Evolutionary conservation across 35 echinoderm and acorn worm species (phyloP).

Genomic region (Diadema setosum): DNA sequence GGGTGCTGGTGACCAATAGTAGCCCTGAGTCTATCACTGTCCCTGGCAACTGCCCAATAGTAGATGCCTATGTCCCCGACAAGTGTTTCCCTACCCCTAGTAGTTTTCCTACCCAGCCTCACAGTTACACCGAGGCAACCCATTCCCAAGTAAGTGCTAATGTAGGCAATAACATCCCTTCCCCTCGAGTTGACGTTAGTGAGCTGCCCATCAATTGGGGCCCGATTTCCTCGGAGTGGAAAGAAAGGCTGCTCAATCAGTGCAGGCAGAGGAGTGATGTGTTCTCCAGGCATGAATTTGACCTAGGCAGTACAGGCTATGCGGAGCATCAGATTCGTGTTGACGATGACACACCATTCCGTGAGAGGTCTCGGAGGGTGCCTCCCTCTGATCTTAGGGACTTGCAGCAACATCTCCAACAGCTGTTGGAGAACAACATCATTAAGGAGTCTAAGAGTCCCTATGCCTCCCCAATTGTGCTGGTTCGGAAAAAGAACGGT

Average conservation of each 20-base stretch:
- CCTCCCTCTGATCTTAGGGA: conserved; percentile 40
- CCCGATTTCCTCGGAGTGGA: too few relatives aligned
- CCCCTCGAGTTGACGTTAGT: too few relatives aligned
- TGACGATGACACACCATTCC: conserved; percentile 22
- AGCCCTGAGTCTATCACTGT: not conserved
- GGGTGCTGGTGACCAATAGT: not conserved
- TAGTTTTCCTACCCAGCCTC: too few relatives aligned
- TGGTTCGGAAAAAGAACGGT: conserved; percentile 54
- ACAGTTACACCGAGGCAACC: too few relatives aligned
- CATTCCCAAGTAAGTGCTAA: too few relatives aligned
- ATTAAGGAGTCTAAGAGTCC: conserved; percentile 25
- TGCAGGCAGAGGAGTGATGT: conserved; percentile 7
- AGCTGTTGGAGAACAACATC: conserved; percentile 2
- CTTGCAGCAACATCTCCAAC: not conserved
- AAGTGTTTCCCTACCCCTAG: too few relatives aligned
- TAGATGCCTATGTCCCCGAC: conserved; percentile 20
- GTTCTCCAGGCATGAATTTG: conserved; percentile 30
- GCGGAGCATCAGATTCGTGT: conserved; percentile 31
- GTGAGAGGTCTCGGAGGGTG: conserved; percentile 33
- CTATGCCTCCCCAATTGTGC: conserved; percentile 55
- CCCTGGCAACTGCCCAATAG: conserved; percentile 16
- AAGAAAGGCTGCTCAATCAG: too few relatives aligned
- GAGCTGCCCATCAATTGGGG: too few relatives aligned
- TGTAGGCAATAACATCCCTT: too few relatives aligned
- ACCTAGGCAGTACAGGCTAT: not conserved